Base-by-base conservation (phyloP, 2,888 invertebrate species). In the Gortyna flavago region DNA sequence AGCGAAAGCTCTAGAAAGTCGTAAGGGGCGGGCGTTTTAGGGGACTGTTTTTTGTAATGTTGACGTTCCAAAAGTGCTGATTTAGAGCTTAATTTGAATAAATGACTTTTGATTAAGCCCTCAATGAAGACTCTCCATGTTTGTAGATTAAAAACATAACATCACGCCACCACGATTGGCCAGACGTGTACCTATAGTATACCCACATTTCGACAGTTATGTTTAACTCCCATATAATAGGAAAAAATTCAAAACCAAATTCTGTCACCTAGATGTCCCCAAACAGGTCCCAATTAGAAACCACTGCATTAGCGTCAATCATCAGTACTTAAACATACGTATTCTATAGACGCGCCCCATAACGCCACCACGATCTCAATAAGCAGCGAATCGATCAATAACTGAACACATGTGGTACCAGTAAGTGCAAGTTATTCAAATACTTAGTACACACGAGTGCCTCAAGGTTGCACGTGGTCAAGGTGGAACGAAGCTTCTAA, bases 351-450 rank as follows among this genome's bases (percentile, higher is more conserved):
- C 64, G 35, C 74, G 21, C 51, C 71, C 44, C 32, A 21, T n/a
- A 44, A 32, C 8, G 16, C 18, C 8, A 48, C 25, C 62, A 69
- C 54, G 44, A 72, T 48, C 51, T 72, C 61, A 66, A 62, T 59
- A 66, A 44, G 29, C 48, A 71, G 35, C 16, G 13, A 44, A 29
- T 25, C 59, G 38, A 72, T 51, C 71, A 65, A 54, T 81, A 61
- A 29, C 16, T 32, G 68, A 61, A 54, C 57, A 67, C 69, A 61
- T 66, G 57, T 35, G 48, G 2, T 38, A 51, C 29, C 69, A 67
- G 61, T 77, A 70, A 62, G 57, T 81, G 72, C 48, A 70, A 66
- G 62, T 68, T 75, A 32, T 57, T 65, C 44, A 35, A 65, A 69
- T 38, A n/a, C n/a, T n/a, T n/a, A 35, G 68, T 61, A 38, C 32